Conservation (phyloP, 1,140 invertebrate genomes). For the Drosophila tsacasi region DNA sequence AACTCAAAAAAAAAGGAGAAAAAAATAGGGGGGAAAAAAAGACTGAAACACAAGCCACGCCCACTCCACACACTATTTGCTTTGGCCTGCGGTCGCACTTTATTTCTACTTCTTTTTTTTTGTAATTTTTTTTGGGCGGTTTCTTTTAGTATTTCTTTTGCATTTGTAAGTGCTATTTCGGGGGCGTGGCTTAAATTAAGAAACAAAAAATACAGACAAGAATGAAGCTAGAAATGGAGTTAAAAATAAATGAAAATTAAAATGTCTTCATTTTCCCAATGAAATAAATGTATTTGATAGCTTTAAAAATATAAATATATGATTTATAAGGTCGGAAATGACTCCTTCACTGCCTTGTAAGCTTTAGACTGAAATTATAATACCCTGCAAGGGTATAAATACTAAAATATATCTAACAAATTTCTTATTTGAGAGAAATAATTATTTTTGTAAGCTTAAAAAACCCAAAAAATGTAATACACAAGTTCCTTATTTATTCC, state of each 20-base stretch:
- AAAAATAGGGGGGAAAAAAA: neutral
- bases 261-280: too few species aligned
- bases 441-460: too few species aligned
- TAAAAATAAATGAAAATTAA: too few species aligned
- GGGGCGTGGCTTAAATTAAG: slow-evolving; percentile 14
- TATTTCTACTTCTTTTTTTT: slow-evolving; percentile 9
- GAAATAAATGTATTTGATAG: too few species aligned
- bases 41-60: slow-evolving; percentile 55
- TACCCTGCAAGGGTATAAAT: too few species aligned
- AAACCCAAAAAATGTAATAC: neutral
- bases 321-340: too few species aligned
- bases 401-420: too few species aligned
- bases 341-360: too few species aligned
- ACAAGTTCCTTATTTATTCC: neutral
- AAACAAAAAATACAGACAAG: slow-evolving; percentile 1
- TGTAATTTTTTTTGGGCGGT: slow-evolving; percentile 22
- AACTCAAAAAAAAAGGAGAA: neutral
- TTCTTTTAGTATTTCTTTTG: slow-evolving; percentile 32
- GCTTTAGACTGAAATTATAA: too few species aligned
- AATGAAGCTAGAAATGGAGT: neutral
- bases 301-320: too few species aligned
- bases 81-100: slow-evolving; percentile 68
- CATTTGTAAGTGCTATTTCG: slow-evolving; percentile 29
- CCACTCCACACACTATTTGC: slow-evolving; percentile 70
- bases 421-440: too few species aligned